phyloP scores from a whole-genome alignment of 2,113 vertebrate species.

The Aldabrachelys gigantea region DNA sequence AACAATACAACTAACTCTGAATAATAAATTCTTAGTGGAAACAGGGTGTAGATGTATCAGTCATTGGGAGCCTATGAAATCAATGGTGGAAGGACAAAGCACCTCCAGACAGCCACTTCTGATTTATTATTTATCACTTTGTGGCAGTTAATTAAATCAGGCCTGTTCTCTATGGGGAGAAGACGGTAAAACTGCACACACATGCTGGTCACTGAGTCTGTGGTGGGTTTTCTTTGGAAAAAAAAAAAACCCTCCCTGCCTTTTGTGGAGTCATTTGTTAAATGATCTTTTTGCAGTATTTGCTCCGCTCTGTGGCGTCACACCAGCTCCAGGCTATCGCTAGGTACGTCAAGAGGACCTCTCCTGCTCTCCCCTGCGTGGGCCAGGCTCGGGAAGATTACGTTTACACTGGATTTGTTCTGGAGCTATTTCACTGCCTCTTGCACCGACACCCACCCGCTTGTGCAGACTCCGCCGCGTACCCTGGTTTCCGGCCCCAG shows the following conservation, averaged over 20 bases:
- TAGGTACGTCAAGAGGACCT: no score
- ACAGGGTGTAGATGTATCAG: not conserved
- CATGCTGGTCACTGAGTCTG: not conserved
- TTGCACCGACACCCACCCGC: not conserved
- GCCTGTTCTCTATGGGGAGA: not conserved
- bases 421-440: no score
- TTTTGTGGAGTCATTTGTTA: not conserved
- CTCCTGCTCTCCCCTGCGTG: no score
- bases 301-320: no score
- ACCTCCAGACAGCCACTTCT: not conserved
- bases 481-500: no score
- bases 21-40: not conserved
- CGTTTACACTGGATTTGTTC: no score
- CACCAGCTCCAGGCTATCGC: no score
- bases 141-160: no score
- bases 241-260: no score
- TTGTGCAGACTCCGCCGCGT: no score
- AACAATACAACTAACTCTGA: not conserved
- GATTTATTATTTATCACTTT: not conserved
- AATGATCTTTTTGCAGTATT: not conserved
- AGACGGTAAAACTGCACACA: not conserved
- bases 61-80: not conserved
- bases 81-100: not conserved
- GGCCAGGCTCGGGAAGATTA: no score
- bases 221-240: not conserved